Base-by-base conservation (phyloP, 2,797 vertebrate species). In the Margarornis squamiger region DNA sequence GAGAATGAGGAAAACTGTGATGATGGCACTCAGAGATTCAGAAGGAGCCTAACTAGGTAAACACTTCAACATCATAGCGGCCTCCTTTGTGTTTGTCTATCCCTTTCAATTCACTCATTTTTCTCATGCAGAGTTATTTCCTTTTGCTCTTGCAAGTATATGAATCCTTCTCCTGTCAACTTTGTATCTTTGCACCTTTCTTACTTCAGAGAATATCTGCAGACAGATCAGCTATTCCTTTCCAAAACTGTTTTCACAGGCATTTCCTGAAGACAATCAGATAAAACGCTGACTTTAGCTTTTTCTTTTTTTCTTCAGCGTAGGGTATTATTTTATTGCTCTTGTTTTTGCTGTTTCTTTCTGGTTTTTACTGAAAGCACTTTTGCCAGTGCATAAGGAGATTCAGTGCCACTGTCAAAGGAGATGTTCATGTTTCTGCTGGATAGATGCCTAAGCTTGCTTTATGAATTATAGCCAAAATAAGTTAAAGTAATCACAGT, bases 241-340 rank as follows among this genome's bases (percentile, higher is more conserved):
- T 91, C 88, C 81, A 90, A 92, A 92, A 67, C 75, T 97, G 93
- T 95, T 96, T 97, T 97, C 92, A 95, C 94, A 97, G 97, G 74
- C 95, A 97, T 96, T 98, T 98, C 96, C 94, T 97, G 82, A 94
- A 96, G 82, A 93, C 74, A 84, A 63, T 70, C 49, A 80, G 91
- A 91, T 86, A 89, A 92, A 93, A 66, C 93, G 92, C 87, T 86
- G 78, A 92, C 79, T 95, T 86, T 10, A 74, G 67, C 41, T n/a
- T 95, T 96, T 88, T 88, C 79, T 87, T 83, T 87, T 83, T 87
- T 79, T 95, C 54, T 75, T 94, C 59, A 75, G 52, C 0, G 1
- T 52, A 79, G 84, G 41, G 21, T 88, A 75, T 83, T 91, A 78
- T 95, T 94, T 95, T 79, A 88, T 88, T 78, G 26, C 24, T 93